Percentiles rank a stretch among this genome's conserved stretches.
These are phyloP conservation scores for Rhabditoides inermis DNA, from an alignment of 2,888 invertebrate genomes.

Conservation along the genomic window DNA sequence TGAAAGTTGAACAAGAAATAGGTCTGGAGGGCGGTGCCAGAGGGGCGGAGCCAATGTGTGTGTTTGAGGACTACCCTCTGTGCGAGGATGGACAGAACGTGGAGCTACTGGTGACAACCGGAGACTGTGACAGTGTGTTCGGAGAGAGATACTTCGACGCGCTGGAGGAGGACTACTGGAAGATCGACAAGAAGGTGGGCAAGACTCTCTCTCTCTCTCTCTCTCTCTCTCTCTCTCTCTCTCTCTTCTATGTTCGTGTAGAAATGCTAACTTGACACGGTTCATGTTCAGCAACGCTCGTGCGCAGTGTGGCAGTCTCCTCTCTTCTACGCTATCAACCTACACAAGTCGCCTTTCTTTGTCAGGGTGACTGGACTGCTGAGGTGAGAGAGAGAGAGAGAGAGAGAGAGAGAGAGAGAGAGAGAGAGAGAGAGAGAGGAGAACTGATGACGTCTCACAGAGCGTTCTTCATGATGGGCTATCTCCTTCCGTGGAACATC, in stretches of 20 bases:
- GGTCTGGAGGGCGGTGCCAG: no score
- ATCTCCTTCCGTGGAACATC: conserved; percentile 45
- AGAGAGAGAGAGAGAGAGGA: background rate
- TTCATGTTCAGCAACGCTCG: conserved; percentile 18
- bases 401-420: background rate
- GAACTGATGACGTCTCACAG: conserved; percentile 6
- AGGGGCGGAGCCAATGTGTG: no score
- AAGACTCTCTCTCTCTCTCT: background rate
- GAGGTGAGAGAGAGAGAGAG: conserved; percentile 1
- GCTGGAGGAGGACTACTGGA: conserved; percentile 44
- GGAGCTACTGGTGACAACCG: conserved; percentile 42
- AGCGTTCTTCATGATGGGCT: conserved; percentile 47
- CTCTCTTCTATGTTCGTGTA: conserved; percentile 2
- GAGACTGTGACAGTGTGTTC: conserved; percentile 43
- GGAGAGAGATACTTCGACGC: conserved; percentile 45
- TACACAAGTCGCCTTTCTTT: conserved; percentile 44
- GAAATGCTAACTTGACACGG: background rate
- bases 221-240: background rate
- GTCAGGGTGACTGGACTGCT: conserved; percentile 41
- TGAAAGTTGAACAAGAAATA: no score
- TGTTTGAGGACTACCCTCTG: conserved; percentile 25
- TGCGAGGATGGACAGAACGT: conserved; percentile 25
- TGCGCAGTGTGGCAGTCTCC: conserved; percentile 47
- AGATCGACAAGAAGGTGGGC: conserved; percentile 17
- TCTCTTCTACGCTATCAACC: conserved; percentile 43